Percentiles rank a stretch among this genome's conserved stretches.
Evolutionary conservation across 2,113 vertebrate species (phyloP).

Genomic region (Arenaria interpres): DNA sequence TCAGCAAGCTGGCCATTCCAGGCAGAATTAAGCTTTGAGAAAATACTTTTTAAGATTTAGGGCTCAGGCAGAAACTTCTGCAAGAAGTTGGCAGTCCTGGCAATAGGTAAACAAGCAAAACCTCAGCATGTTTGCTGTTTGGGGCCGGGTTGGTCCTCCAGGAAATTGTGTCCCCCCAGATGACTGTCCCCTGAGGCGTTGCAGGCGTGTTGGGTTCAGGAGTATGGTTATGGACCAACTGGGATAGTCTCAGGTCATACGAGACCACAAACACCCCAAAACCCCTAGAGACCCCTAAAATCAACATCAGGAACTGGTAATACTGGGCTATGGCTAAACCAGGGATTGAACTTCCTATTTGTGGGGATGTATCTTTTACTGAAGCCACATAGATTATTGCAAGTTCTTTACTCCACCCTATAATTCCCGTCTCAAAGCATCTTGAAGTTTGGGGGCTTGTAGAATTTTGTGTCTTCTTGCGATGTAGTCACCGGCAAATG

Average conservation of each 20-base stretch:
- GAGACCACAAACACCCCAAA: neutral
- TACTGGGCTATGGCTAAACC: neutral
- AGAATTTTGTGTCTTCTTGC: neutral
- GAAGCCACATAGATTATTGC: neutral
- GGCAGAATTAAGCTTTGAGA: neutral
- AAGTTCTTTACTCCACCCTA: neutral
- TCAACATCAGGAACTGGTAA: neutral
- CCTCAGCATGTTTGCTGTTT: rapidly evolving
- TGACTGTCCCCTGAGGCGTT: neutral
- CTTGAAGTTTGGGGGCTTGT: neutral
- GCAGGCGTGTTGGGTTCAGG: neutral
- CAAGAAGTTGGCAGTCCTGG: neutral
- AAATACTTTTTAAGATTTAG: neutral
- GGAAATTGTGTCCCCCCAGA: neutral
- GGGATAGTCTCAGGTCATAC: neutral
- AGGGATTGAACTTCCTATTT: neutral
- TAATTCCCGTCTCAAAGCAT: too few relatives aligned
- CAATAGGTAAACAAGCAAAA: neutral
- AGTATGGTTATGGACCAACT: rapidly evolving
- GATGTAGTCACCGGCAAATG: too few relatives aligned
- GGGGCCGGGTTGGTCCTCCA: neutral
- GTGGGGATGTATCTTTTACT: neutral
- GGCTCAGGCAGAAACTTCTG: neutral
- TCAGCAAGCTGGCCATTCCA: neutral
- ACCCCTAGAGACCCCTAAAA: neutral